Percentiles rank a stretch among this genome's conserved stretches.
Conservation (phyloP, 2,888 invertebrate species). For the Palloptera scutellata region DNA sequence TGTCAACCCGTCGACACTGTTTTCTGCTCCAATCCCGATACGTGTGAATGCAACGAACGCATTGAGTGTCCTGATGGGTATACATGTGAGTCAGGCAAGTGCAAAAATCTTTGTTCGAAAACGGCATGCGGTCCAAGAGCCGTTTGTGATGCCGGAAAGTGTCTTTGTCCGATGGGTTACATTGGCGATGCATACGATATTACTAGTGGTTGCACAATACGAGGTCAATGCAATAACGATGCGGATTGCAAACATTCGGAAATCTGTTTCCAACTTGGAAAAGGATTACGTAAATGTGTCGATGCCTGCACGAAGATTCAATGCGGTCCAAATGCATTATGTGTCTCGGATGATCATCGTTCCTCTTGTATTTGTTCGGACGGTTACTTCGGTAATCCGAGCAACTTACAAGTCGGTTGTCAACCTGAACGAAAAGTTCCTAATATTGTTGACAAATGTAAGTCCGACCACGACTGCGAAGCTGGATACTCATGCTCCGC, state of each 20-base stretch:
- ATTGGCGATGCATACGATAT: slow-evolving; percentile 78
- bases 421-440: slow-evolving; percentile 72
- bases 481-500: slow-evolving; percentile 75
- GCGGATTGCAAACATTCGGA: slow-evolving; percentile 83
- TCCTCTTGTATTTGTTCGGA: slow-evolving; percentile 87
- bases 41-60: slow-evolving; percentile 76
- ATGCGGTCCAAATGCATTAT: slow-evolving; percentile 89
- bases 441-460: slow-evolving; percentile 70
- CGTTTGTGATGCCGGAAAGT: slow-evolving; percentile 80
- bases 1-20: slow-evolving; percentile 77
- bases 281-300: slow-evolving; percentile 81
- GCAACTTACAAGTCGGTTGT: slow-evolving; percentile 80
- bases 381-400: slow-evolving; percentile 83
- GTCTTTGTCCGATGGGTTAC: slow-evolving; percentile 81
- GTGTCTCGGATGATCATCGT: slow-evolving; percentile 83
- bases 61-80: slow-evolving; percentile 81
- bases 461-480: slow-evolving; percentile 75
- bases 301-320: slow-evolving; percentile 88
- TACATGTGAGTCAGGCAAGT: slow-evolving; percentile 76
- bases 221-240: slow-evolving; percentile 82
- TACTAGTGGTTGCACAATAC: slow-evolving; percentile 74
- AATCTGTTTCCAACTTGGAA: slow-evolving; percentile 87
- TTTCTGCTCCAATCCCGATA: slow-evolving; percentile 74
- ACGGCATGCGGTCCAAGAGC: slow-evolving; percentile 84
- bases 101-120: slow-evolving; percentile 79